A percentile compares a stretch with the other conserved stretches of the same genome.
These are phyloP conservation scores for Pionites leucogaster DNA, from an alignment of 2,113 vertebrate species.

Conservation along the genomic window DNA sequence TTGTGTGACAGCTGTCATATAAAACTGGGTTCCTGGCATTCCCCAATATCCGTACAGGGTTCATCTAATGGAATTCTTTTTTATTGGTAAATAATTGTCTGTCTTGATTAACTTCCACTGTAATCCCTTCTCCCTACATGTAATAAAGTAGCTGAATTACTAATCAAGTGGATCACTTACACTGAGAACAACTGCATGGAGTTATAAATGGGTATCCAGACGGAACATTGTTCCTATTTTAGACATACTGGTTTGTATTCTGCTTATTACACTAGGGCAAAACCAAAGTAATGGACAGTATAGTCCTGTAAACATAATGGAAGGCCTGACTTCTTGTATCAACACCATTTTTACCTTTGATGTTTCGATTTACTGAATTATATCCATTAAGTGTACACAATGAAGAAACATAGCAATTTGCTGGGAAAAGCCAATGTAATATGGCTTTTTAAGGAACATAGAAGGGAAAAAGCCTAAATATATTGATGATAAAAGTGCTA, in stretches of 20 bases:
- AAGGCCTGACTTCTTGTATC: neutral
- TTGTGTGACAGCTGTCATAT: neutral
- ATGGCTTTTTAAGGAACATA: neutral
- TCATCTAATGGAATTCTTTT: neutral
- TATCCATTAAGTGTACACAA: neutral
- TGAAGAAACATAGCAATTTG: neutral
- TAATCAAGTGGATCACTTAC: neutral
- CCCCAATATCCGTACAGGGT: neutral
- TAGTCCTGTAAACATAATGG: neutral
- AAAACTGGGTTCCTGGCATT: neutral
- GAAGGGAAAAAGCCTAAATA: neutral
- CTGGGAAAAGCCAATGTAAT: neutral
- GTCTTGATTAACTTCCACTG: neutral
- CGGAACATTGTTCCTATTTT: neutral
- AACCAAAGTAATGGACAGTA: neutral
- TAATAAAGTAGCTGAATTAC: neutral
- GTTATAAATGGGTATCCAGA: neutral
- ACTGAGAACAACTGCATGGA: neutral
- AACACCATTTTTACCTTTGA: neutral
- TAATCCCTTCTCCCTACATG: neutral
- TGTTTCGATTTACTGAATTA: neutral
- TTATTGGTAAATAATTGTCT: neutral
- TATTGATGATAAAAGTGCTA: neutral
- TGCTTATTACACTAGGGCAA: neutral
- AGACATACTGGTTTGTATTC: neutral